Conservation (phyloP, 2,113 vertebrate genomes). For the Clarias batrachus region DNA sequence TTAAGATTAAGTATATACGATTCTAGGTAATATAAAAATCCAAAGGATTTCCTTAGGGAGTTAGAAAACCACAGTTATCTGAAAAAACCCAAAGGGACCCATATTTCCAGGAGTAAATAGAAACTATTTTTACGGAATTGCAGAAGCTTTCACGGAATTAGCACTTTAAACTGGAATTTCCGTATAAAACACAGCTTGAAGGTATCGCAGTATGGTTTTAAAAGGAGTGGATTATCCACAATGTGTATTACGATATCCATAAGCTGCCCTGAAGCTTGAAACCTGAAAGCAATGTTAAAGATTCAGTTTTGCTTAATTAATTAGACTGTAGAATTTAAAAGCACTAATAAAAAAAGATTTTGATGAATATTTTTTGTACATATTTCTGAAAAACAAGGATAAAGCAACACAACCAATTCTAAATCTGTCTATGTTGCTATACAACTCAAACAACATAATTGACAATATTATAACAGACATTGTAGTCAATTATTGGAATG, state of each 20-base stretch:
- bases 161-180: neutral
- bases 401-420: neutral
- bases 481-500: neutral
- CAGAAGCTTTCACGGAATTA: neutral
- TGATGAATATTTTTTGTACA: neutral
- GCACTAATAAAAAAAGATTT: neutral
- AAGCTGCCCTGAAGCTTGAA: neutral
- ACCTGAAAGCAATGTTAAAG: neutral
- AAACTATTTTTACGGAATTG: neutral
- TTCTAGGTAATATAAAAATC: neutral
- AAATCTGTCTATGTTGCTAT: neutral
- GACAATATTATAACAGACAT: neutral
- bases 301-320: neutral
- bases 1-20: neutral
- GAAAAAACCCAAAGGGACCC: neutral
- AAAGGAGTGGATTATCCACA: neutral
- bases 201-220: neutral
- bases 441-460: neutral
- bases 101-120: neutral
- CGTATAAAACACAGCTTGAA: neutral
- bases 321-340: neutral
- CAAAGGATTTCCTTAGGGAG: neutral
- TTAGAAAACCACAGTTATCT: neutral
- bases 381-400: neutral
- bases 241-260: neutral